phyloP scores from a whole-genome alignment of 2,888 invertebrate species.

The Griposia aprilina region DNA sequence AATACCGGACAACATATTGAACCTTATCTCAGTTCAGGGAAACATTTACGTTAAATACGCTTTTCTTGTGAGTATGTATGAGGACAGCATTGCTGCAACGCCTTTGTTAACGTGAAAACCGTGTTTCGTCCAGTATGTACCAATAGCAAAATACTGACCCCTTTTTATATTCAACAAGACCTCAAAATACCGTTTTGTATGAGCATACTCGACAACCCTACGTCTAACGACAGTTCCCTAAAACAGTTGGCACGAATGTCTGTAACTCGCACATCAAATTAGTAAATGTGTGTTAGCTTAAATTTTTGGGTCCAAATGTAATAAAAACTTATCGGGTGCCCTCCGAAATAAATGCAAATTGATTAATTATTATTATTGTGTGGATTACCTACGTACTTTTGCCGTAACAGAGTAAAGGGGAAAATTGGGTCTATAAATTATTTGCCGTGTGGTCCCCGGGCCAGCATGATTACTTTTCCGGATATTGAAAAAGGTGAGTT shows the following conservation, averaged over 20 bases:
- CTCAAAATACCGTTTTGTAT: constrained; percentile 29
- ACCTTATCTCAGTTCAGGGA: constrained; percentile 34
- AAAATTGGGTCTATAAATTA: constrained; percentile 43
- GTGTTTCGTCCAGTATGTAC: constrained; percentile 15
- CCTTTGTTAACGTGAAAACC: neutral
- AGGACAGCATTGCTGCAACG: neutral
- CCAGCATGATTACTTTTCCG: constrained; percentile 12
- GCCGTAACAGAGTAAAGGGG: constrained; percentile 23
- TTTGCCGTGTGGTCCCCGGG: constrained; percentile 5
- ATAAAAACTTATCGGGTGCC: constrained; percentile 64
- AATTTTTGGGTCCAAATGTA: constrained; percentile 67
- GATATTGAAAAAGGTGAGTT: constrained; percentile 48
- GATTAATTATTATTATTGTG: constrained; percentile 56
- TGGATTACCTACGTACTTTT: constrained; percentile 13
- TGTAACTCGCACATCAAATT: constrained; percentile 61
- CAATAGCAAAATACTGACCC: constrained; percentile 1
- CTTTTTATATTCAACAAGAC: constrained; percentile 35
- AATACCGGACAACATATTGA: constrained; percentile 61
- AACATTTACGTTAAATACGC: constrained; percentile 34
- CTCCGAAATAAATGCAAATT: constrained; percentile 59
- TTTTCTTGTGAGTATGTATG: constrained; percentile 20
- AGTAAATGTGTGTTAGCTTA: constrained; percentile 59
- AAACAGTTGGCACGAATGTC: constrained; percentile 60
- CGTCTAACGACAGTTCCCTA: constrained; percentile 50
- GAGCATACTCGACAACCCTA: constrained; percentile 43